Evolutionary conservation across 2,797 vertebrate species (phyloP).

Genomic region (Gymnothorax javanicus): DNA sequence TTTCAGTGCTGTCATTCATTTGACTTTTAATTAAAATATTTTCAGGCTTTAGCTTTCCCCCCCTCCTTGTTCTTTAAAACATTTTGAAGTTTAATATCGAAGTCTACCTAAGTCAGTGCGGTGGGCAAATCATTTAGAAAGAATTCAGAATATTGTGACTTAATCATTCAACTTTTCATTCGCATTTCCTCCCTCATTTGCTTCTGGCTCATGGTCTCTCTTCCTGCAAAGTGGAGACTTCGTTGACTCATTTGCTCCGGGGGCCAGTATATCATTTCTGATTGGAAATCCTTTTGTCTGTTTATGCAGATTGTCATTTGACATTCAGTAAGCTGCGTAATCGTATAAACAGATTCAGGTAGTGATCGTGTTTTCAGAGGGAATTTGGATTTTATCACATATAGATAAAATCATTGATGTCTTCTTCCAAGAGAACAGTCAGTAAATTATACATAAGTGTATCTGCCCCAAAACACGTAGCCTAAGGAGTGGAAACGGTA

Average conservation of each 20-base stretch:
- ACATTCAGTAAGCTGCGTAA: neutral
- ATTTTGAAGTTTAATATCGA: neutral
- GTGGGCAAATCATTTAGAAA: neutral
- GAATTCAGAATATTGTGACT: neutral
- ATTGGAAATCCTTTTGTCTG: neutral
- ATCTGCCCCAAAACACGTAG: constrained; percentile 36
- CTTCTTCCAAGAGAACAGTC: neutral
- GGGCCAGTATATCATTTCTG: neutral
- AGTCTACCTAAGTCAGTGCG: neutral
- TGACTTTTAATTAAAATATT: constrained; percentile 30
- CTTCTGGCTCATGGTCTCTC: neutral
- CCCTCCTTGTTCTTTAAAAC: neutral
- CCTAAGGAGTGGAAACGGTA: constrained; percentile 43
- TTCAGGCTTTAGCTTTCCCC: constrained; percentile 32
- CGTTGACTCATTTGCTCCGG: neutral
- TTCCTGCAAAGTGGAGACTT: neutral
- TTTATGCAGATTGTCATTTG: neutral
- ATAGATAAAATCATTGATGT: neutral
- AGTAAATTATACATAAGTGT: neutral
- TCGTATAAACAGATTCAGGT: neutral
- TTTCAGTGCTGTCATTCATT: neutral
- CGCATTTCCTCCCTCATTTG: neutral
- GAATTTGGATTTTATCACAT: neutral
- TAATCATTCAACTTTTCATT: neutral
- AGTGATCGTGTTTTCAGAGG: neutral